Base-by-base conservation (phyloP, 2,888 invertebrate species). In the Andrena flavipes region DNA sequence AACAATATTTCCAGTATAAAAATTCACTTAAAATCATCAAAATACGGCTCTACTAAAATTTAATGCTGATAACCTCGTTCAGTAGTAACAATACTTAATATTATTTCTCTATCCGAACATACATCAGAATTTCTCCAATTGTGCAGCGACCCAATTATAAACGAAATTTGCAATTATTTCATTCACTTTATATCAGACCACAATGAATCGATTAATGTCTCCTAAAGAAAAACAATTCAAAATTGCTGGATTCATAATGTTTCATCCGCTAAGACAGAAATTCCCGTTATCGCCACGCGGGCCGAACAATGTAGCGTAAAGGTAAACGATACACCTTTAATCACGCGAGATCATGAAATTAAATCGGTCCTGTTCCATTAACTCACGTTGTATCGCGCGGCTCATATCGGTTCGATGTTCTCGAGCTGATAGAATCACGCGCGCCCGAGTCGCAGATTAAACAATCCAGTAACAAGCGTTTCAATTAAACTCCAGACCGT, bases 401-500 rank as follows among this genome's bases (percentile, higher is more conserved):
- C 76, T 35, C 30, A 16, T 35, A 48, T 65, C 64, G 59, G 20
- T 33, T 62, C 26, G 13, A 48, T 70, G 33, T 69, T 6, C 62
- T 35, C 26, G 7, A 8, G 54, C 48, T 67, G 78, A 80, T 78
- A 29, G 42, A 77, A 4, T 80, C 80, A 65, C 62, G 71, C 23
- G 56, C 48, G 54, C 10, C 16, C 54, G 29, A 35, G 56, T 68
- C 72, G 10, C 72, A 35, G 56, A 72, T 67, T 63, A 68, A 77
- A 79, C 72, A 56, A 23, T 8, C 35, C 35, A 13, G 20, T 30
- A 20, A 35, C 60, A 30, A 51, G 23, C 62, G 42, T 63, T 78
- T 78, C 80, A 49, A 72, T 80, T 78, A 80, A 80, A 8, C 80
- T 23, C 7, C 0, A 10, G 48, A 48, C 42, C 69, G n/a, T 10